Base-by-base conservation (phyloP, 1,140 invertebrate genomes). In the Mercenaria mercenaria region DNA sequence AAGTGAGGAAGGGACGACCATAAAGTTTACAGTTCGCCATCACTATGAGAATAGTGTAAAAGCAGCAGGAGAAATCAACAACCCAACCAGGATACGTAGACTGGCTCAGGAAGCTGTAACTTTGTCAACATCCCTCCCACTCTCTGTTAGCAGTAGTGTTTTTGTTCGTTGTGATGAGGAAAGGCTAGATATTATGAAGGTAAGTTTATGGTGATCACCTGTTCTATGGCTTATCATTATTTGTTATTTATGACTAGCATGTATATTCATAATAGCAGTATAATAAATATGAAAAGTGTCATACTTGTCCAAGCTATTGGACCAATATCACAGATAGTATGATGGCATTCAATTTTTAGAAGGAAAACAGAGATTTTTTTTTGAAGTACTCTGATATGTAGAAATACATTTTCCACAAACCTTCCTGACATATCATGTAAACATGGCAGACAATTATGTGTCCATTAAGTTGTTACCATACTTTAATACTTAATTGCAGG, bases 141-240 rank as follows among this genome's bases (percentile, higher is more conserved):
- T 99, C 29, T 99, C 98, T 32, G 98, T 98, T 93, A 99, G 98
- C 95, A 99, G 98, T 94, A 98, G 98, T 91, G 99, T 99, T 69
- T 99, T 99, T 97, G 98, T 99, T 77, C 97, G 99, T 91, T 99
- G 98, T 96, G 99, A 99, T 96, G 97, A 98, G 81, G 98, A 99
- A 95, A 97, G 99, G 91, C 96, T 99, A 69, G 98, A 99, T 96
- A 97, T 99, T 86, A 99, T 99, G 98, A 99, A 99, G 97, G 98
- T 98, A 88, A 39, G 41, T 89, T 3, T 64, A 23, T n/a, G n/a
- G n/a, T n/a, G n/a, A n/a, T n/a, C n/a, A n/a, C n/a, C n/a, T n/a
- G n/a, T n/a, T n/a, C n/a, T n/a, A 76, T 4, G 52, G 13, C 37
- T 76, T 47, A 18, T 20, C 13, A 15, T n/a, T 56, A n/a, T 56